phyloP scores from a whole-genome alignment of 2,888 invertebrate species.

The Eupithecia tripunctaria region DNA sequence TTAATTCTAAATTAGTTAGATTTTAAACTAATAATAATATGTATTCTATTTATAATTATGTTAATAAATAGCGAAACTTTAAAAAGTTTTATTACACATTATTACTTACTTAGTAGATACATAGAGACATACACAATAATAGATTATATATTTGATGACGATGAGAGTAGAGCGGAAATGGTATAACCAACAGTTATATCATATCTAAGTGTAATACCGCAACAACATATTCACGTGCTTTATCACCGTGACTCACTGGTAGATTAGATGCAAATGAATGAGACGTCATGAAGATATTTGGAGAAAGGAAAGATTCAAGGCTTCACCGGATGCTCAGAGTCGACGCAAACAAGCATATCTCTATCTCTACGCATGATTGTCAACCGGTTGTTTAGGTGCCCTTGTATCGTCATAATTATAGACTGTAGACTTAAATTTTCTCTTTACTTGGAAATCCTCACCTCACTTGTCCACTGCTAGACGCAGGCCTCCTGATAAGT shows the following conservation, averaged over 20 bases:
- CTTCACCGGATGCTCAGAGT: background rate
- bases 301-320: constrained; percentile 14
- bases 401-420: background rate
- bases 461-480: no score
- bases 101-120: no score
- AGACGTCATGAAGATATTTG: constrained; percentile 11
- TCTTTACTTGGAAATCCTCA: no score
- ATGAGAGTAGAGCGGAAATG: constrained; percentile 10
- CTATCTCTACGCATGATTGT: background rate
- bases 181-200: background rate
- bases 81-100: no score
- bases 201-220: constrained; percentile 1
- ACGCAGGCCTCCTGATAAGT: no score
- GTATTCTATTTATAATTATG: no score
- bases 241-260: constrained; percentile 7
- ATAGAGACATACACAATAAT: no score
- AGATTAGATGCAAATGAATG: background rate
- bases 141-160: no score
- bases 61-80: no score
- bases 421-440: background rate
- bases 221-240: constrained; percentile 2
- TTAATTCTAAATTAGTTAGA: no score
- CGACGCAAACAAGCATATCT: background rate
- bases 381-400: background rate
- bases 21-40: no score